Base-by-base conservation (phyloP, 2,888 invertebrate genomes). In the Coelopa pilipes region DNA sequence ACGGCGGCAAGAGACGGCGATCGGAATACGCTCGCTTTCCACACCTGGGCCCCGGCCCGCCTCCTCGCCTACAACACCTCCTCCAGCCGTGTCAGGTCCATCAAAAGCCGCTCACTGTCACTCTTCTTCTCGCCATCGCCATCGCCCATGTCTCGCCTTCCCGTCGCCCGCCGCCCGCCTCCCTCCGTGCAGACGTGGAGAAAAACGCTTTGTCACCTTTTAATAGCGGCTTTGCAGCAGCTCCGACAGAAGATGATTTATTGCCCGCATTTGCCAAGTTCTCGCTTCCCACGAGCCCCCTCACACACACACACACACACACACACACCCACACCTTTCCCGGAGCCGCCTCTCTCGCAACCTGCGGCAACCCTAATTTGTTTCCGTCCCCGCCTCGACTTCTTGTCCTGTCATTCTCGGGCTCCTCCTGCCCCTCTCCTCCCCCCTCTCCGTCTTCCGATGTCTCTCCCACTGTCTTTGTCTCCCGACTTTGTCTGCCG, bases 321-420 rank as follows among this genome's bases (percentile, higher is more conserved):
- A 34, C 2, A 34, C 7, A 34, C 34, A 15, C 10, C 53, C n/a
- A n/a, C n/a, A n/a, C n/a, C n/a, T n/a, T 34, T 62, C 7, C 60
- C 60, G 3, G 4, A n/a, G 53, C 3, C 4, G 53, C 2, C n/a
- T 2, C 15, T 2, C 53, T 13, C 53, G 15, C n/a, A 53, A 53
- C 60, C 60, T 62, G 60, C n/a, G 21, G 60, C 34, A 62, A 62
- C 60, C 60, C 60, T 24, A 62, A 62, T 62, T 34, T 62, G 60
- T 62, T 62, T 62, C 34, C 24, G 60, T 34, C 24, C 9, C 45
- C 4, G 21, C 15, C 2, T 57, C 57, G 21, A 60, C 24, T 60
- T 60, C 2, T 13, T 60, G 34, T 34, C 21, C 17, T 57, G 17
- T 21, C n/a, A 53, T 9, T 34, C 34, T 34, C 34, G 34, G n/a